These are phyloP conservation scores for Penelope pileata DNA, from an alignment of 2,113 vertebrate species.

Conservation along the genomic window DNA sequence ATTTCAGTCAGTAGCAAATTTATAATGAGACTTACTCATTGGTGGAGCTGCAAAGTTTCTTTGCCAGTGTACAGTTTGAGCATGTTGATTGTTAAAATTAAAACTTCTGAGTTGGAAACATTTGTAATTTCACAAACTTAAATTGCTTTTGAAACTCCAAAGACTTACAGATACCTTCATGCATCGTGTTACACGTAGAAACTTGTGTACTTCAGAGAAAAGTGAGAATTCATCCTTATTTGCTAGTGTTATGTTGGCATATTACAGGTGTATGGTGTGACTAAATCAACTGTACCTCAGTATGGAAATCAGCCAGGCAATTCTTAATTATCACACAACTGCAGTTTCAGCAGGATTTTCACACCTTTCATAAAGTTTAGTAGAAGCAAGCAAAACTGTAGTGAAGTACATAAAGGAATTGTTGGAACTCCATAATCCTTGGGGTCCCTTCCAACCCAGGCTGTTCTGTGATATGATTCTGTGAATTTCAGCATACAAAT, in stretches of 20 bases:
- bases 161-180: accelerated
- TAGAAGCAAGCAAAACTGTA: not conserved
- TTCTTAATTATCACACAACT: not conserved
- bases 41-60: not conserved
- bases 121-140: not conserved
- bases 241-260: not conserved
- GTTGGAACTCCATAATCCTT: too few relatives aligned
- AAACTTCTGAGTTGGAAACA: not conserved
- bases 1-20: not conserved
- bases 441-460: too few relatives aligned
- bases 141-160: not conserved
- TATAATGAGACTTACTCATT: not conserved
- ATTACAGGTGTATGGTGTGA: not conserved
- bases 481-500: not conserved
- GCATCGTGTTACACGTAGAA: not conserved
- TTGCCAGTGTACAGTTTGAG: not conserved
- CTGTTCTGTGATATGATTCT: too few relatives aligned
- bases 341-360: not conserved
- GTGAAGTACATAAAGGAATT: not conserved
- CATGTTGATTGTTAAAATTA: not conserved
- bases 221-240: accelerated
- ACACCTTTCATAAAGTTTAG: not conserved
- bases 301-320: not conserved
- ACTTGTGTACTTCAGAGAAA: not conserved
- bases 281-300: not conserved